Evolutionary conservation across 2,888 invertebrate species (phyloP), one percentile per base, ranked within the genome.

Genomic region (Malachius bipustulatus): DNA sequence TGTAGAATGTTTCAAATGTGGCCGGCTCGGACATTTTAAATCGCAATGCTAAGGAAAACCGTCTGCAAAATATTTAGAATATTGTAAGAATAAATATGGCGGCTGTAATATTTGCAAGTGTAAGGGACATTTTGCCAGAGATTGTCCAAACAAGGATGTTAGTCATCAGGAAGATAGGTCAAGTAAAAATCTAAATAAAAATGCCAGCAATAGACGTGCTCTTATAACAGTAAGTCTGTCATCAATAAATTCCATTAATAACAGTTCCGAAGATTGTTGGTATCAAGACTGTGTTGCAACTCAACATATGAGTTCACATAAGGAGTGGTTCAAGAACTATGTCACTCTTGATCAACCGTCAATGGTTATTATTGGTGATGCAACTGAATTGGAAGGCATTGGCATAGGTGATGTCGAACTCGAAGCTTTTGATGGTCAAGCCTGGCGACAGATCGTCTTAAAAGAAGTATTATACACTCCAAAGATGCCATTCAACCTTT

Each of bases 241-340:
- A 9, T 26, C 34, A 8, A 14, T 33, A 29, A 15, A 32, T 10
- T 19, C 26, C 13, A 16, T 12, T 9, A n/a, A 35, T 11, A 24
- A 37, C 24, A 33, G 34, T 8, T 14, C 32, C 12, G 14, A 13
- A 4, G 32, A 42, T 24, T 36, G 14, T 11, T 45, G 47, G 49
- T 48, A 45, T 37, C 45, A 50, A 42, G 47, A 51, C 36, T 44
- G 51, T 41, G 48, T 45, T 31, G 50, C 49, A 9, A 49, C 47
- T 19, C 51, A 50, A 29, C 49, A 51, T 33, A 47, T 52, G 50
- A 49, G 47, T 10, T 44, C 35, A 4, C 39, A 37, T 34, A 36
- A 34, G 32, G 42, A 49, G 3, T 52, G 47, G 47, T 30, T 52
- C 31, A 42, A 30, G 8, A 41, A 49, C 30, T 42, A 39, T 28